phyloP scores from a whole-genome alignment of 2,113 vertebrate species.

The Poicephalus meyeri region DNA sequence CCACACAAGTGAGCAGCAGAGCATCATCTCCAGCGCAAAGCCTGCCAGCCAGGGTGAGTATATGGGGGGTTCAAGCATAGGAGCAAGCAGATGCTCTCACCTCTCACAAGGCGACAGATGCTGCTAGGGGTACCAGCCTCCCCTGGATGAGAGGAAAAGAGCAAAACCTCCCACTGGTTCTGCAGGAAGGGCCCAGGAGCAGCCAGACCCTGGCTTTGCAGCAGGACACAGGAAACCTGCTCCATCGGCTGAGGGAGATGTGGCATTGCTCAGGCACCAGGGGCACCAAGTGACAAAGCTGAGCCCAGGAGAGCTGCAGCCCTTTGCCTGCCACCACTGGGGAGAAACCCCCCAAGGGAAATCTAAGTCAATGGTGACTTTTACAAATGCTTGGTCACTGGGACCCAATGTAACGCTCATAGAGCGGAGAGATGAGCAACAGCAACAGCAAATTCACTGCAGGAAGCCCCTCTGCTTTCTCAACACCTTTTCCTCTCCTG shows the following conservation, averaged over 20 bases:
- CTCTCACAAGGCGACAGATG: not conserved
- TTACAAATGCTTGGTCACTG: not conserved
- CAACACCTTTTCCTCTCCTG: not conserved
- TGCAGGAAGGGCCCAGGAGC: not conserved
- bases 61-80: fast-evolving
- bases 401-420: fast-evolving
- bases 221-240: not conserved
- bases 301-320: not conserved
- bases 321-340: not conserved
- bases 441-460: fast-evolving
- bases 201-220: not conserved
- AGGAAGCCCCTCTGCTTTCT: not conserved
- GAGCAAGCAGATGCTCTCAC: not conserved
- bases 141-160: not conserved
- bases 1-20: fast-evolving
- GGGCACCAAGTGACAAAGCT: not conserved
- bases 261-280: fast-evolving
- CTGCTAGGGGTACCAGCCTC: not conserved
- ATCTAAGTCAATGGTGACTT: fast-evolving
- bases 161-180: not conserved
- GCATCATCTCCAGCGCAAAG: not conserved
- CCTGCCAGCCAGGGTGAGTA: fast-evolving
- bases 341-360: not conserved
- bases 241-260: fast-evolving
- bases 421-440: not conserved